Evolutionary conservation across 2,113 vertebrate species (phyloP).

Genomic region (Hymenochirus boettgeri): DNA sequence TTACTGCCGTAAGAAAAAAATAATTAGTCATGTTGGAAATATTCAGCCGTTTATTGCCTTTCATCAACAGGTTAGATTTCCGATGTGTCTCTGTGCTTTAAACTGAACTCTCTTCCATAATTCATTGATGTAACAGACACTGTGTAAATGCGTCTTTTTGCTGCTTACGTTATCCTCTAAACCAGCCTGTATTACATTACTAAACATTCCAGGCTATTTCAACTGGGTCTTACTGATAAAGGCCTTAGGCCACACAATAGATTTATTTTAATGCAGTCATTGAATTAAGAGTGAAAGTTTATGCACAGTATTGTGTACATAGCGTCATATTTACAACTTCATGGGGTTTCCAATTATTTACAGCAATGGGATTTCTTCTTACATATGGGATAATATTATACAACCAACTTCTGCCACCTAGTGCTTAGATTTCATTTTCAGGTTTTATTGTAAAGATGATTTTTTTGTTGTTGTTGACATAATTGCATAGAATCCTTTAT

Average conservation of each 20-base stretch:
- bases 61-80: background rate
- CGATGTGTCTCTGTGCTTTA: background rate
- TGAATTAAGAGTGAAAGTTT: too few relatives aligned
- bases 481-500: too few relatives aligned
- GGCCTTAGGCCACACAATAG: too few relatives aligned
- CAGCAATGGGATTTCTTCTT: background rate
- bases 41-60: background rate
- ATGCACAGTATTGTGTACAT: too few relatives aligned
- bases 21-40: background rate
- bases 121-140: background rate
- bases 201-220: background rate
- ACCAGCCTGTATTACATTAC: background rate
- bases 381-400: constrained; percentile 1
- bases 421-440: constrained; percentile 19
- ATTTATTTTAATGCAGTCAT: background rate
- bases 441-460: background rate
- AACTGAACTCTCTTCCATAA: background rate
- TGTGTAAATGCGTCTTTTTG: background rate
- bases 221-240: too few relatives aligned
- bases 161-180: background rate
- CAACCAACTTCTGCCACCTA: constrained; percentile 24
- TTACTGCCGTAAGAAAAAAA: background rate
- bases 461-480: too few relatives aligned
- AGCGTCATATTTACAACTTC: too few relatives aligned
- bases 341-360: background rate